Base-by-base conservation (phyloP, 2,888 invertebrate species). In the Cephalotes varians region DNA sequence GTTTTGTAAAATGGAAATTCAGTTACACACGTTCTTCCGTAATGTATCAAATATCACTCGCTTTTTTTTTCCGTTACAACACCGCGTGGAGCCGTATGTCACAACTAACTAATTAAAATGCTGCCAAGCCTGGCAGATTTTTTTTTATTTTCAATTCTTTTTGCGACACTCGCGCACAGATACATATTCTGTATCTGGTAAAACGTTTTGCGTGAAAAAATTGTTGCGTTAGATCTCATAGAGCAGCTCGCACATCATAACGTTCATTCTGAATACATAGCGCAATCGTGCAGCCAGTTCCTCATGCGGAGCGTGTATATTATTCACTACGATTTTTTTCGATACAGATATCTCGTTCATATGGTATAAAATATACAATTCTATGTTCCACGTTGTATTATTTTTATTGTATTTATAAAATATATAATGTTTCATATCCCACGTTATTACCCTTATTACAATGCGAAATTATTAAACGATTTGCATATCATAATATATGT, bases 1-100 rank as follows among this genome's bases (percentile, higher is more conserved):
- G 15, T 65, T 76, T 67, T 64, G 28, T 31, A 67, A 69, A 79
- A 79, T 69, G 44, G 44, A 67, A 18, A 69, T 77, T 69, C 18
- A 18, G 71, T 79, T 69, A 54, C 40, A 69, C 56, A 44, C 69
- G 69, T 44, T 56, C 18, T 47, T 69, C 56, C 71, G 71, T 79
- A 69, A 79, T 79, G 69, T 56, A 77, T 69, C 77, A 79, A 79
- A 79, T 69, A 79, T 69, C 44, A 44, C 18, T n/a, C 51, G 15
- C 18, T 6, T 69, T 69, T 65, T 65, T 77, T 44, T 21, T 51
- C 21, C 31, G 34, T 79, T 69, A 69, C 56, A 25, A 69, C 25
- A 40, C 25, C 67, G 28, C 28, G 25, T 4, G 44, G 44, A 21
- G 12, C 37, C 3, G 51, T 67, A 67, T 21, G 77, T 69, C 77